A percentile compares a stretch with the other conserved stretches of the same genome.
These are phyloP conservation scores for Sarcophilus harrisii DNA, from an alignment of 2,797 vertebrate genomes.

Conservation along the genomic window DNA sequence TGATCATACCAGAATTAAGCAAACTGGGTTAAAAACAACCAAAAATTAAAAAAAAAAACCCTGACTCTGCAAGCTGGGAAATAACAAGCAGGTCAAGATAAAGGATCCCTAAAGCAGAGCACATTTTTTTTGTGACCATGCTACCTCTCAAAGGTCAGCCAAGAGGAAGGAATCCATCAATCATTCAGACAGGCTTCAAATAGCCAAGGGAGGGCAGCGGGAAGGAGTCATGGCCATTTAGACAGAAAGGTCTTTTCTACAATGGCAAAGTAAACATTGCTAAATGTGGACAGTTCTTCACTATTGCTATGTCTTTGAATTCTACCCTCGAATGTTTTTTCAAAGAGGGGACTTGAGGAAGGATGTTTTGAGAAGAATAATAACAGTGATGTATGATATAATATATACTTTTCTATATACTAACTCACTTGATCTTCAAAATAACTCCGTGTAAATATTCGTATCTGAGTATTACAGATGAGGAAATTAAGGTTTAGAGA, in stretches of 20 bases:
- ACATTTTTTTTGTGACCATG: neutral
- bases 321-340: neutral
- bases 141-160: neutral
- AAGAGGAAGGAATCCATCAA: neutral
- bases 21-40: neutral
- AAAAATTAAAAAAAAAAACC: neutral
- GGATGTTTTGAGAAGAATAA: neutral
- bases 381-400: neutral
- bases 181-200: slow-evolving; percentile 2
- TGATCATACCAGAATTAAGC: neutral
- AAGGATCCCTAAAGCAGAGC: neutral
- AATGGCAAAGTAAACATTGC: slow-evolving; percentile 6
- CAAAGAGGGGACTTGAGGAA: neutral
- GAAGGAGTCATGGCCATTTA: neutral
- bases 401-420: neutral
- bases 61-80: neutral
- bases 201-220: neutral
- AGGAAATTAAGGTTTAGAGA: neutral
- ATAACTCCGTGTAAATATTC: neutral
- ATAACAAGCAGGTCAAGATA: slow-evolving; percentile 9
- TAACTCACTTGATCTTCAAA: neutral
- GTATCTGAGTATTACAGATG: neutral
- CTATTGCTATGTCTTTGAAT: neutral
- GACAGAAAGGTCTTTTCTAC: neutral
- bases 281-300: slow-evolving; percentile 3